Percentiles rank a stretch among this genome's conserved stretches.
phyloP scores from a whole-genome alignment of 2,113 vertebrate genomes.

The Charina bottae region DNA sequence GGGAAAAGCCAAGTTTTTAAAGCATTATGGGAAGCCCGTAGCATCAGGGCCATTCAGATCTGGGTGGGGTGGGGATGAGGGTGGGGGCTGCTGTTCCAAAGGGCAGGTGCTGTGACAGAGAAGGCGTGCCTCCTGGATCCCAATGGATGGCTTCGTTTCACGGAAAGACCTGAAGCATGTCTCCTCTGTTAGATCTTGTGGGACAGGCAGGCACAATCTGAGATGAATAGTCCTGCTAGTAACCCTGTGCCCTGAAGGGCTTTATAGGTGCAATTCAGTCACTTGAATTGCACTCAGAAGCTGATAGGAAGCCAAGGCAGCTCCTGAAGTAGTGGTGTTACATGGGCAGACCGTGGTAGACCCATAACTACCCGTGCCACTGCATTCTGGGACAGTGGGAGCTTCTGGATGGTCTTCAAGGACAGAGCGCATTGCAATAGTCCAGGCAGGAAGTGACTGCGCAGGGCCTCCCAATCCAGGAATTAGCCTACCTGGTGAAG shows the following conservation, averaged over 20 bases:
- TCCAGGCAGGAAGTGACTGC: not conserved
- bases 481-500: not conserved
- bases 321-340: not conserved
- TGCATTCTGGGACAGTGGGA: not conserved
- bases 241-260: not conserved
- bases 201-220: not conserved
- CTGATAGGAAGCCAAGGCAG: not conserved
- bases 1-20: not conserved
- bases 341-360: not conserved
- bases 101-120: not conserved
- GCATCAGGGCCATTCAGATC: not conserved
- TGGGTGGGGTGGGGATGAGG: not conserved
- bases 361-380: not conserved
- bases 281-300: not conserved
- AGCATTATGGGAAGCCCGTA: not conserved
- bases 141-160: not conserved
- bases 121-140: not conserved
- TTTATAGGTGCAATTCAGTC: not conserved
- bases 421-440: not conserved
- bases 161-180: not conserved
- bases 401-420: not conserved
- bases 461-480: not conserved
- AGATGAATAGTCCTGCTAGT: not conserved
- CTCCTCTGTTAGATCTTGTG: not conserved
- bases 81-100: not conserved